These are phyloP conservation scores for Micropterix aruncella DNA, from an alignment of 2,888 invertebrate species.

Conservation along the genomic window DNA sequence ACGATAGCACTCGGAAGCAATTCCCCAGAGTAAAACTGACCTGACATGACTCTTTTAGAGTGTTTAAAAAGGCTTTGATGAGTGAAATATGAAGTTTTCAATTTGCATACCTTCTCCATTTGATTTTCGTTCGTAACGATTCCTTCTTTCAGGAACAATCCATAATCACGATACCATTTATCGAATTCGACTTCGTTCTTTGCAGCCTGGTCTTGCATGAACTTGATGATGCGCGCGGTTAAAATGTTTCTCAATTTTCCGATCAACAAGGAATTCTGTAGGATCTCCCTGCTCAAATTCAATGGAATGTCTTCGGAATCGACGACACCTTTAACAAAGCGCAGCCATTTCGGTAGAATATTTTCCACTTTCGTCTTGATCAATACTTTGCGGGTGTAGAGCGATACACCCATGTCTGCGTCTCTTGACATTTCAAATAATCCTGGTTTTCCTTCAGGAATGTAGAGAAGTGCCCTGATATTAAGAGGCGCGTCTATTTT, in stretches of 20 bases:
- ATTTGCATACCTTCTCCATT: conserved; percentile 55
- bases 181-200: conserved; percentile 73
- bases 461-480: conserved; percentile 80
- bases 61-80: too few species aligned
- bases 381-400: conserved; percentile 86
- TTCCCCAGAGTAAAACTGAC: too few species aligned
- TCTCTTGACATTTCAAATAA: conserved; percentile 84
- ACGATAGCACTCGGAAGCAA: too few species aligned
- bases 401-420: conserved; percentile 68
- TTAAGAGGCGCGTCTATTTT: conserved; percentile 86
- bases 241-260: conserved; percentile 75
- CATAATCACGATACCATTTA: conserved; percentile 84
- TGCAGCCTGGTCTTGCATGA: conserved; percentile 68
- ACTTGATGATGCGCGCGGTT: conserved; percentile 71
- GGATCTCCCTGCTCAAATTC: conserved; percentile 87
- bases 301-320: conserved; percentile 98
- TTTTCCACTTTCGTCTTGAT: conserved; percentile 86
- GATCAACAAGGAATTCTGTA: conserved; percentile 88
- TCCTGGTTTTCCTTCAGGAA: conserved; percentile 87
- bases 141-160: conserved; percentile 89
- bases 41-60: too few species aligned
- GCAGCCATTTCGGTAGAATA: conserved; percentile 85
- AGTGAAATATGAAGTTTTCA: too few species aligned
- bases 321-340: conserved; percentile 94
- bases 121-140: conserved; percentile 76